Base-by-base conservation (phyloP, 2,797 vertebrate genomes). In the Scomberomorus guttatus region DNA sequence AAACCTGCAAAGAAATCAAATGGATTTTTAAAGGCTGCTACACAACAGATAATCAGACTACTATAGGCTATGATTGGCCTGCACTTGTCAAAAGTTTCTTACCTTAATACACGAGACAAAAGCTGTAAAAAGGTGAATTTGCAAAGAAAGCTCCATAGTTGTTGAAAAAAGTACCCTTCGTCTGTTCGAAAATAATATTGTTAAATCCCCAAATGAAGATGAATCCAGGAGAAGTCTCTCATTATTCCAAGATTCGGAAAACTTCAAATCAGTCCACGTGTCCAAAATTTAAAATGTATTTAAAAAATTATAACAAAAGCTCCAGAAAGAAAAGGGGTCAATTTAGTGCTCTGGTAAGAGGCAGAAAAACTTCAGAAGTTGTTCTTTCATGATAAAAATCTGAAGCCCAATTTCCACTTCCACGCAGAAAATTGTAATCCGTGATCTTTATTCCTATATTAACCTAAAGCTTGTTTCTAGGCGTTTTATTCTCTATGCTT, bases 31-130 rank as follows among this genome's bases (percentile, higher is more conserved):
- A 75, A 77, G 22, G n/a, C 27, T 42, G 52, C 51, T 29, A 4
- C 27, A n/a, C 22, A 82, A 17, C 50, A 83, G 20, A 72, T 6
- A 24, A 46, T 29, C 17, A 55, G 3, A 44, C 9, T 22, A 2
- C 18, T 50, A 50, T 7, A 20, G 56, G 20, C 12, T 14, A 3
- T 42, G 5, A 56, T 29, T 12, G 2, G 34, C 2, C 11, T 56
- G 11, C 5, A 34, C 8, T 15, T 51, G 17, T 42, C 4, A 46
- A 27, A 50, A 62, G 34, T 8, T 14, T 75, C 89, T 83, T 93
- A 95, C 95, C 95, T 94, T 93, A 24, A 94, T 66, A 74, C 88
- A 92, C 8, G 89, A 92, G 62, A 94, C 59, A 81, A 93, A 83
- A 32, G 82, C 80, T 57, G 89, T 79, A 25, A 94, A 85, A 80